Percentiles rank a stretch among this genome's conserved stretches.
Conservation (phyloP, 23 tunicate genomes). For the Ciona savignyi region DNA sequence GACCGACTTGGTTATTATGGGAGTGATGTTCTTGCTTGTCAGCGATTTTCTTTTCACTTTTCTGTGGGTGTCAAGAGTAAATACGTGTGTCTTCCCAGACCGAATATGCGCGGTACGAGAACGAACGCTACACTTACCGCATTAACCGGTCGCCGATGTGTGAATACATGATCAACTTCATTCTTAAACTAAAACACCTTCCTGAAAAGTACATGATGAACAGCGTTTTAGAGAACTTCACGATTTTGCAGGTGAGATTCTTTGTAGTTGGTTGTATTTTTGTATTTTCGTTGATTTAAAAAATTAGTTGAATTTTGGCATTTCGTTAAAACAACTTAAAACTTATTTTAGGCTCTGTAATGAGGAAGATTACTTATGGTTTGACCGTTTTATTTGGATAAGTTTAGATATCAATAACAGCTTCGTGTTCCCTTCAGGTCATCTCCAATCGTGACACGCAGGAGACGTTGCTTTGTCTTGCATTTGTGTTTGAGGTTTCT, state of each 20-base stretch:
- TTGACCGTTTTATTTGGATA: too few relatives aligned
- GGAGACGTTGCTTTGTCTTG: conserved; percentile 84
- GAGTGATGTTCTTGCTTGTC: background rate
- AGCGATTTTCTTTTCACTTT: background rate
- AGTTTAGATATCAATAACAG: too few relatives aligned
- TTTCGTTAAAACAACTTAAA: too few relatives aligned
- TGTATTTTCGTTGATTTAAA: too few relatives aligned
- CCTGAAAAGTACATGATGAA: conserved; percentile 95
- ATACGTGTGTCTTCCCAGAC: conserved; percentile 25
- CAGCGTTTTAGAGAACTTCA: conserved; percentile 94
- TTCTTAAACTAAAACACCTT: conserved; percentile 73
- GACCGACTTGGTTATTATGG: too few relatives aligned
- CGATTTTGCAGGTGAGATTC: conserved; percentile 78
- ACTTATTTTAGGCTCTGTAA: too few relatives aligned
- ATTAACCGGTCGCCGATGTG: conserved; percentile 90
- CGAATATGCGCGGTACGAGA: conserved; percentile 57
- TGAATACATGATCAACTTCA: conserved; percentile 96
- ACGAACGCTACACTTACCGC: conserved; percentile 60
- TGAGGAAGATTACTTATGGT: too few relatives aligned
- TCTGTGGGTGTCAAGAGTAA: too few relatives aligned
- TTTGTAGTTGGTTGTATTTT: too few relatives aligned
- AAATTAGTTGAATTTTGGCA: too few relatives aligned
- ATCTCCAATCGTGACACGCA: conserved; percentile 68
- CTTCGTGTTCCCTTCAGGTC: conserved; percentile 40
- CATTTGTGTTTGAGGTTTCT: conserved; percentile 87